Conservation (phyloP, 2,888 invertebrate species). For the Melangyna quadrimaculata region DNA sequence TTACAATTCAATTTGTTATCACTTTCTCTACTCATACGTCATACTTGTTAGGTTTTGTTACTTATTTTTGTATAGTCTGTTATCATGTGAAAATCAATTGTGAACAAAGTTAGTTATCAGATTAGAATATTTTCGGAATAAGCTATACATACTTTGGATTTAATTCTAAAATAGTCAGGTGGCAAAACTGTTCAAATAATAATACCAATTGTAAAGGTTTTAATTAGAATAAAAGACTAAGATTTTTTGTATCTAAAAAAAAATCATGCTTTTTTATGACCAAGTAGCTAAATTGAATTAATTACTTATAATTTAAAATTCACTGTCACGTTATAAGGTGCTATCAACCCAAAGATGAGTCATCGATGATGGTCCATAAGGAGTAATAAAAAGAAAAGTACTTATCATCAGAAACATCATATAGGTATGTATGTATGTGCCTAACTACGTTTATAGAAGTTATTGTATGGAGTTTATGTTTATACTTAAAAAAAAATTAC, state of each 20-base stretch:
- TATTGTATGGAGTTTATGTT: neutral
- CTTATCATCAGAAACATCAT: neutral
- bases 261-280: neutral
- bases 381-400: neutral
- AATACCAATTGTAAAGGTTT: neutral
- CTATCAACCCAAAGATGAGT: neutral
- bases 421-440: too few relatives aligned
- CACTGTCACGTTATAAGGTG: neutral
- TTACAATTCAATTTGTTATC: slow-evolving; percentile 4
- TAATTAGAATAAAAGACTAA: neutral
- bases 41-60: neutral
- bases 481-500: too few relatives aligned
- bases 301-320: neutral
- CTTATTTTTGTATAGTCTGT: neutral
- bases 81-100: neutral
- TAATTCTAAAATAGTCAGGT: neutral
- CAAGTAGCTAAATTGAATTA: neutral
- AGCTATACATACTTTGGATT: neutral
- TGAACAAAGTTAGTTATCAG: neutral
- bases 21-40: neutral
- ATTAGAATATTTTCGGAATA: neutral
- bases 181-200: neutral
- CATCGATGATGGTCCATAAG: neutral
- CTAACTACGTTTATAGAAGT: neutral
- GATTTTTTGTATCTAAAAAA: neutral